Evolutionary conservation across 2,113 vertebrate species (phyloP).

Genomic region (Cephalopholis sonnerati): DNA sequence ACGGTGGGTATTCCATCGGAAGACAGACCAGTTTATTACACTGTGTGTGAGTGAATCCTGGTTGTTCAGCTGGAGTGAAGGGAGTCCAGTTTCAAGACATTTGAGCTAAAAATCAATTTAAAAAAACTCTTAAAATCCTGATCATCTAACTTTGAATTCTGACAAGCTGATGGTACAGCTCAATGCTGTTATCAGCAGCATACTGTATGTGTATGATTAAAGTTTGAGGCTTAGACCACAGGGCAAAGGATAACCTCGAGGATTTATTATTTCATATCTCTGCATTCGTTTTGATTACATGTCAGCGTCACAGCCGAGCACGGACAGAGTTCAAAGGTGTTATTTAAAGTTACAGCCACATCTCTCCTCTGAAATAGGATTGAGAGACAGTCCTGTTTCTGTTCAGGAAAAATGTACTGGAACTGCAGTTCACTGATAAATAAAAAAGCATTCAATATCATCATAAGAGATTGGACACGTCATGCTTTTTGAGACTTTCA

Average conservation of each 20-base stretch:
- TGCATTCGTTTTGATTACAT: conserved; percentile 46
- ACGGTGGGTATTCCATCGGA: not conserved
- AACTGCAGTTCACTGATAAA: not conserved
- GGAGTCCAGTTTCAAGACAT: not conserved
- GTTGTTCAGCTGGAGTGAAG: not conserved
- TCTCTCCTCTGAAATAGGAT: not conserved
- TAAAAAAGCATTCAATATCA: conserved; percentile 7
- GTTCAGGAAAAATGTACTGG: not conserved
- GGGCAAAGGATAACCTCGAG: conserved; percentile 9
- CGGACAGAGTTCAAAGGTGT: not conserved
- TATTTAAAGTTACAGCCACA: not conserved
- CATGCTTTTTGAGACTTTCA: conserved; percentile 11
- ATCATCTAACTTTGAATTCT: too few species aligned
- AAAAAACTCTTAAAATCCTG: too few species aligned
- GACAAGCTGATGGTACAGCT: not conserved
- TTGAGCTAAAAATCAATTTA: not conserved
- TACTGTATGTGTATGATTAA: conserved; percentile 6
- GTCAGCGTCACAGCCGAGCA: not conserved
- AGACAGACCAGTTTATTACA: not conserved
- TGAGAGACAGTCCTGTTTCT: not conserved
- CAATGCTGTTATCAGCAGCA: conserved; percentile 1
- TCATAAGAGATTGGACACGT: not conserved
- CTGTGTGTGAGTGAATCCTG: not conserved
- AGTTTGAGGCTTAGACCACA: conserved; percentile 2
- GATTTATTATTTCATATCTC: conserved; percentile 14